Conservation (phyloP, 2,888 invertebrate genomes). For the Drosophila prostipennis region DNA sequence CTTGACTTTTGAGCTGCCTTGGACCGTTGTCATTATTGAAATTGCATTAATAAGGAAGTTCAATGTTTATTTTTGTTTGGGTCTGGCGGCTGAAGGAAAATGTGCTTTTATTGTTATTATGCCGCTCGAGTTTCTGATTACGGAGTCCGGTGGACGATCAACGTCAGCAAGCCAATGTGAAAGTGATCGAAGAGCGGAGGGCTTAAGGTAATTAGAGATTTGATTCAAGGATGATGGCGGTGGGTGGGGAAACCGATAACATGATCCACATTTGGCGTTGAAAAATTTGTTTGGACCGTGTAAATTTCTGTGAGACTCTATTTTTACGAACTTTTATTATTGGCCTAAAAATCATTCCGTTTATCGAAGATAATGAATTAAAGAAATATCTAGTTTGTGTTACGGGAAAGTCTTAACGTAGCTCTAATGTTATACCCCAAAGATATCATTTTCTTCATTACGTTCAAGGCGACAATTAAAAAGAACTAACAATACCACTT, state of each 20-base stretch:
- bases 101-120: slow-evolving; percentile 28
- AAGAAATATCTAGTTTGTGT: no score
- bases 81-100: slow-evolving; percentile 36
- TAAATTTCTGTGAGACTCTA: not conserved
- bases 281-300: not conserved
- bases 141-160: slow-evolving; percentile 24
- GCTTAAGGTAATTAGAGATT: slow-evolving; percentile 8
- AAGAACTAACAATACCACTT: no score
- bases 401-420: no score
- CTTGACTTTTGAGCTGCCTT: slow-evolving; percentile 30
- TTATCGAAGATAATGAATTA: no score
- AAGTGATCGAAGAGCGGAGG: slow-evolving; percentile 21
- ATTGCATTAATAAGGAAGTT: slow-evolving; percentile 77
- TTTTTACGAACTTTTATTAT: not conserved
- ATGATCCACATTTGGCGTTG: not conserved
- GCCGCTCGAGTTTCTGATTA: slow-evolving; percentile 32
- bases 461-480: no score
- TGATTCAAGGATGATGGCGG: not conserved
- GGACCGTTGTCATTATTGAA: slow-evolving; percentile 57
- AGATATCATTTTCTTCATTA: no score
- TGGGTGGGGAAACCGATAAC: not conserved
- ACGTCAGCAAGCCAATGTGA: slow-evolving; percentile 28
- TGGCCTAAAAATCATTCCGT: no score
- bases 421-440: no score
- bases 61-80: slow-evolving; percentile 71